Conservation (phyloP, 2,113 vertebrate genomes). For the Sminthopsis crassicaudata region DNA sequence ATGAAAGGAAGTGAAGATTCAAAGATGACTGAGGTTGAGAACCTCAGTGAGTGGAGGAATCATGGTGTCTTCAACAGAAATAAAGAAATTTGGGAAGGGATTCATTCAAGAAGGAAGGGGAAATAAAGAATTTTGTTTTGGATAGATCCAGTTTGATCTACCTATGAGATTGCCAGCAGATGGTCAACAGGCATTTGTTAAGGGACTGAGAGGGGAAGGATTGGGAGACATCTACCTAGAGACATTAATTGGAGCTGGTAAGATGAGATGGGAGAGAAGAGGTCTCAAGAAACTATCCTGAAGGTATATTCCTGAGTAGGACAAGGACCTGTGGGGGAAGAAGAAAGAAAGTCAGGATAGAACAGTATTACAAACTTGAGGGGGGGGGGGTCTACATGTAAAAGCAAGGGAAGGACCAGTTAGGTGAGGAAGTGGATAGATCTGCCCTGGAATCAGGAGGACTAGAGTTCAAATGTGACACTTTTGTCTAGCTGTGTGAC, state of each 20-base stretch:
- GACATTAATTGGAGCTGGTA: not conserved
- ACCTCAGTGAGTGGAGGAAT: not conserved
- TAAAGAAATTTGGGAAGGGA: not conserved
- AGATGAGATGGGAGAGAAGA: not conserved
- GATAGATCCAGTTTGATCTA: not conserved
- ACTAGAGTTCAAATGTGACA: too few relatives aligned
- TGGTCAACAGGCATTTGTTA: not conserved
- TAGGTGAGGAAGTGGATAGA: too few relatives aligned
- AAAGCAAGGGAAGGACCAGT: not conserved
- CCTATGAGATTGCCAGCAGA: not conserved
- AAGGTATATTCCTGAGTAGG: not conserved
- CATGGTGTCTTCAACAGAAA: not conserved
- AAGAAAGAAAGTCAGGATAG: not conserved
- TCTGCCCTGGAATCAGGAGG: too few relatives aligned
- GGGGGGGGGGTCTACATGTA: not conserved
- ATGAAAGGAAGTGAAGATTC: not conserved
- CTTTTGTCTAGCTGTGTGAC: too few relatives aligned
- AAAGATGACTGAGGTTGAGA: not conserved
- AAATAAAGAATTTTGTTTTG: not conserved
- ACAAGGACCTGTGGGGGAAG: not conserved
- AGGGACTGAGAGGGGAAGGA: not conserved
- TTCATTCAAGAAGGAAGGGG: not conserved
- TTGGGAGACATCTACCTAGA: not conserved
- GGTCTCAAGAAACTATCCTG: not conserved
- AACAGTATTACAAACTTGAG: not conserved